Base-by-base conservation (phyloP, 30 jellyfish, hydroid and myxozoan genomes). In the Turritopsis rubra region DNA sequence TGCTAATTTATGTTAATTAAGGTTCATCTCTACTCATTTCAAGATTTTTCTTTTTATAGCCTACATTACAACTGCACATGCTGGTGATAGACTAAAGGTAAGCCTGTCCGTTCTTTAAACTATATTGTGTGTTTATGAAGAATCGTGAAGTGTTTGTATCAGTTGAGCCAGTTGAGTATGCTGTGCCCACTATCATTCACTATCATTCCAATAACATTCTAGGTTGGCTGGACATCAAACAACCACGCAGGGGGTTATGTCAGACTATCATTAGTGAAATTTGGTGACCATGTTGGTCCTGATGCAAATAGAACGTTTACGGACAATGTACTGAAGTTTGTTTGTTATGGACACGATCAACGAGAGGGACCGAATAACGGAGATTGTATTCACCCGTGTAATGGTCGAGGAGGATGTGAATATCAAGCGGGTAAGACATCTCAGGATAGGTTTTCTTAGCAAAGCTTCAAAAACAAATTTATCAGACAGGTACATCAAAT, bases 181-280 rank as follows among this genome's bases (percentile, higher is more conserved):
- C 60, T 41, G 60, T 41, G 60, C 60, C 60, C 5, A 41, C 60
- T 41, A n/a, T n/a, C n/a, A n/a, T n/a, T n/a, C n/a, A n/a, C n/a
- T n/a, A n/a, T 41, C 9, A 13, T 41, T 13, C 13, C 13, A 5
- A 8, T 68, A 21, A 68, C 30, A n/a, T 27, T 19, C 8, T 21
- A 82, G 81, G 90, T 84, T 54, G 90, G 90, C 13, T 84, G 90
- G 90, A 75, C 89, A 8, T 84, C 90, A 16, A 84, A 84, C 28
- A 84, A 84, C 65, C 90, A 84, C 75, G 90, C 83, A 30, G 90
- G 90, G 8, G 90, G 90, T 29, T 84, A 73, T 54, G 90, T 75
- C 21, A 31, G 90, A 26, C 20, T 84, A 25, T 52, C 90, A 21
- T 52, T 84, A 31, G 90, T 84, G 21, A 52, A 29, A 25, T 21